These are phyloP conservation scores for Marronus borbonicus DNA, from an alignment of 2,888 invertebrate genomes.

Conservation along the genomic window DNA sequence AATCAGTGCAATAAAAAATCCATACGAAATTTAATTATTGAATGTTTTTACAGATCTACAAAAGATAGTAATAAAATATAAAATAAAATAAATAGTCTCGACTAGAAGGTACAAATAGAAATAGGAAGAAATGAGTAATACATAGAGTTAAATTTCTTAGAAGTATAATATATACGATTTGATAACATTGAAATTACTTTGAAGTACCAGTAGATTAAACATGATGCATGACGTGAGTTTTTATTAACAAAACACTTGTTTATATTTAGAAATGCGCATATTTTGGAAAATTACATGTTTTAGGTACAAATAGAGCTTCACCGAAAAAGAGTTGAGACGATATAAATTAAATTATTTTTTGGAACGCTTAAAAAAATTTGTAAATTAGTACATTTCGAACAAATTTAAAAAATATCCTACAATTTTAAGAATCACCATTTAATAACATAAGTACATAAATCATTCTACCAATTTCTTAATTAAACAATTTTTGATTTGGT, in stretches of 20 bases:
- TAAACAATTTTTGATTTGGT: no score
- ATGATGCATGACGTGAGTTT: constrained; percentile 37
- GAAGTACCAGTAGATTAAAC: constrained; percentile 13
- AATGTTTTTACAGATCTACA: constrained; percentile 66
- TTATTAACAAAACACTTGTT: constrained; percentile 31
- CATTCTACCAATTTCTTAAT: no score
- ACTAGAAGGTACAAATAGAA: constrained; percentile 61
- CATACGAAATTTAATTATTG: constrained; percentile 53
- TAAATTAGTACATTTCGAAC: background rate
- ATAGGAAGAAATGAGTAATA: constrained; percentile 39
- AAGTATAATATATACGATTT: constrained; percentile 28
- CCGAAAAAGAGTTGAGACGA: background rate
- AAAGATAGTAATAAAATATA: constrained; percentile 63
- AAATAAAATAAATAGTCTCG: constrained; percentile 60
- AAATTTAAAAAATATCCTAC: no score
- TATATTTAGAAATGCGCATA: constrained; percentile 25
- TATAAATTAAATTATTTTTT: no score
- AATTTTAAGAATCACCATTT: no score
- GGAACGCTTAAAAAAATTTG: no score
- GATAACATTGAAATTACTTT: constrained; percentile 32
- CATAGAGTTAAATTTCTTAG: constrained; percentile 29
- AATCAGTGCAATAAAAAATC: constrained; percentile 45
- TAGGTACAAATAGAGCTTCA: background rate
- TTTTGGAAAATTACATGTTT: background rate
- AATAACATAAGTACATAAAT: no score